A percentile compares a stretch with the other conserved stretches of the same genome.
Conservation (phyloP, 2,797 vertebrate genomes). For the Tinamus major region DNA sequence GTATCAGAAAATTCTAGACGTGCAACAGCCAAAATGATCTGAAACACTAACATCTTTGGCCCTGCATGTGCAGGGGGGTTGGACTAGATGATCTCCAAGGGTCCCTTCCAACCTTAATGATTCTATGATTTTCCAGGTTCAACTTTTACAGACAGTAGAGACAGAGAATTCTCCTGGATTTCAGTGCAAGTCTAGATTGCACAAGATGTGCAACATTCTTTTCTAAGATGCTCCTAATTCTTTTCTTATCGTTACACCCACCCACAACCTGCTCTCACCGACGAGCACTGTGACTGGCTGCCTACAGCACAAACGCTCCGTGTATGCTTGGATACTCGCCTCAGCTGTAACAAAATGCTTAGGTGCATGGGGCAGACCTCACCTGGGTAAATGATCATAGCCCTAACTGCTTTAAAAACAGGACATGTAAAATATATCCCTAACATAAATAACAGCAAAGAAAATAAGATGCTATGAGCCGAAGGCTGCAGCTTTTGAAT, state of each 20-base stretch:
- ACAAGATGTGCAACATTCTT: accelerated
- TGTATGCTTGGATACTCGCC: background rate
- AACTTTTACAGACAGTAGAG: background rate
- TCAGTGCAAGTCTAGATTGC: background rate
- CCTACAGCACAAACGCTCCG: background rate
- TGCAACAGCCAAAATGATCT: accelerated
- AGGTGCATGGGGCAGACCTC: background rate
- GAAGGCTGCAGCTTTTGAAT: background rate
- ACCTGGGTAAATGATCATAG: background rate
- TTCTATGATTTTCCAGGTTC: background rate
- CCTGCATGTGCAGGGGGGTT: too few species aligned
- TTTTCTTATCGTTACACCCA: background rate
- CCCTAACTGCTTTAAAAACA: background rate
- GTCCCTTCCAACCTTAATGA: too few species aligned
- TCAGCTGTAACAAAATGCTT: background rate
- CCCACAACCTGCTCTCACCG: background rate
- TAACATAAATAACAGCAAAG: background rate
- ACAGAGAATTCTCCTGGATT: background rate
- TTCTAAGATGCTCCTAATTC: accelerated
- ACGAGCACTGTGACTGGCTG: accelerated
- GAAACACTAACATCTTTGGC: background rate
- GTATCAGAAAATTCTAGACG: background rate
- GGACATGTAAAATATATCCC: background rate
- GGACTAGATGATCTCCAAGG: too few species aligned
- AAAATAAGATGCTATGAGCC: background rate